phyloP scores from a whole-genome alignment of 2,113 vertebrate species.

The Lycocorax pyrrhopterus region DNA sequence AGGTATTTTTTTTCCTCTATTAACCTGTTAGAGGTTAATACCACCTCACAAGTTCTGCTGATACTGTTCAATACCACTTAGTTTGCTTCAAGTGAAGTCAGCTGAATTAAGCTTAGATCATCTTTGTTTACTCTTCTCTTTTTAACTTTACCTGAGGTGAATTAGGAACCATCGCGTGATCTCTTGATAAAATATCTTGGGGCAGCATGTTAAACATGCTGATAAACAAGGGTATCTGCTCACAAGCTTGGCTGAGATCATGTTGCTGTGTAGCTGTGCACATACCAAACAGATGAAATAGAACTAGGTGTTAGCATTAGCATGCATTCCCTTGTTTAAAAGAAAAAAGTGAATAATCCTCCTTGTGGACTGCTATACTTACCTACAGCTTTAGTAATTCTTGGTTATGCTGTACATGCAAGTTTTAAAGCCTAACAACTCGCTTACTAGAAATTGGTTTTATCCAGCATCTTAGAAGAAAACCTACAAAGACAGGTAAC shows the following conservation, averaged over 20 bases:
- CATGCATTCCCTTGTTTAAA: background rate
- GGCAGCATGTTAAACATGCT: background rate
- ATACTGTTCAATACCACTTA: background rate
- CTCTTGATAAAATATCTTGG: background rate
- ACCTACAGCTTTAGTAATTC: background rate
- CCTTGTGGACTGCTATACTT: background rate
- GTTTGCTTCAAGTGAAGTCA: rapidly evolving
- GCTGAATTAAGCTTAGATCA: background rate
- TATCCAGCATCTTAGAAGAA: background rate
- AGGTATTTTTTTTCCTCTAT: background rate
- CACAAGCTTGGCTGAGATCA: background rate
- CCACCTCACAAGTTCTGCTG: background rate
- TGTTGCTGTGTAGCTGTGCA: background rate
- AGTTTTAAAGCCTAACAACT: background rate
- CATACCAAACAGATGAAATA: background rate
- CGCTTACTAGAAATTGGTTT: background rate
- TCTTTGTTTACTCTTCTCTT: background rate
- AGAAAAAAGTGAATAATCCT: background rate
- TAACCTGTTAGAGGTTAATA: background rate
- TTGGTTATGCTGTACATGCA: background rate
- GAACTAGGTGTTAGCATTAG: background rate
- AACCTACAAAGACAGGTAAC: background rate
- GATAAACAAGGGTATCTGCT: background rate
- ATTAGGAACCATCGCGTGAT: background rate
- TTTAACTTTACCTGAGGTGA: background rate